These are phyloP conservation scores for Netelia virgata DNA, from an alignment of 2,888 invertebrate genomes.

Conservation along the genomic window DNA sequence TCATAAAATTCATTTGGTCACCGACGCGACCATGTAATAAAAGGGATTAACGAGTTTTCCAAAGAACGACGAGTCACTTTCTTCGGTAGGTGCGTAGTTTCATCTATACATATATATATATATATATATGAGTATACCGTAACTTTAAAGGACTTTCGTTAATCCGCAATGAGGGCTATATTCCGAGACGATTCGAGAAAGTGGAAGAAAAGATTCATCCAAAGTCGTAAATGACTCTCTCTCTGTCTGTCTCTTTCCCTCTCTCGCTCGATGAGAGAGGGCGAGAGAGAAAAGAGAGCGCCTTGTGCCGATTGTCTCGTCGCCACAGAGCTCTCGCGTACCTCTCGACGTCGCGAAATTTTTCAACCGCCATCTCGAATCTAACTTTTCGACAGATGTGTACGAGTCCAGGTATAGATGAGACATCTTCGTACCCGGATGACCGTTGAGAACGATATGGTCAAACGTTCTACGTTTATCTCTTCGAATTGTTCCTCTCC, in stretches of 20 bases:
- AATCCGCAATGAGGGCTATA: slow-evolving; percentile 64
- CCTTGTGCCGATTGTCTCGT: neutral
- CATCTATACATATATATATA: neutral
- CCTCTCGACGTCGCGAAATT: too few species aligned
- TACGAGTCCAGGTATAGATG: slow-evolving; percentile 10
- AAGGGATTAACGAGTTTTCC: slow-evolving; percentile 65
- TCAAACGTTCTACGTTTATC: slow-evolving; percentile 21
- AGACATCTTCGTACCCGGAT: neutral
- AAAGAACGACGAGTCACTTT: slow-evolving; percentile 25
- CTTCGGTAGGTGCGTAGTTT: neutral
- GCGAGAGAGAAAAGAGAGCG: slow-evolving; percentile 20
- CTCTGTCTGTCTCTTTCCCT: neutral
- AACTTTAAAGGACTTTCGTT: slow-evolving; percentile 46
- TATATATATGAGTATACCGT: neutral
- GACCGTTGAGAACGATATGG: slow-evolving; percentile 32
- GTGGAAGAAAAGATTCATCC: slow-evolving; percentile 22
- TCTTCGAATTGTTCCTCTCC: slow-evolving; percentile 8
- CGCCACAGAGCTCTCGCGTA: too few species aligned
- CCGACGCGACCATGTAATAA: slow-evolving; percentile 48
- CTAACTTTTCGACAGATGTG: slow-evolving; percentile 3
- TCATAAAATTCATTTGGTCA: slow-evolving; percentile 29
- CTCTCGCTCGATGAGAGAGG: slow-evolving; percentile 25
- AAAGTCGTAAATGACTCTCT: slow-evolving; percentile 57
- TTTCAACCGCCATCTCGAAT: neutral
- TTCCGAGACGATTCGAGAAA: slow-evolving; percentile 20